Base-by-base conservation (phyloP, 2,888 invertebrate species). In the Dasysyrphus tricinctus region DNA sequence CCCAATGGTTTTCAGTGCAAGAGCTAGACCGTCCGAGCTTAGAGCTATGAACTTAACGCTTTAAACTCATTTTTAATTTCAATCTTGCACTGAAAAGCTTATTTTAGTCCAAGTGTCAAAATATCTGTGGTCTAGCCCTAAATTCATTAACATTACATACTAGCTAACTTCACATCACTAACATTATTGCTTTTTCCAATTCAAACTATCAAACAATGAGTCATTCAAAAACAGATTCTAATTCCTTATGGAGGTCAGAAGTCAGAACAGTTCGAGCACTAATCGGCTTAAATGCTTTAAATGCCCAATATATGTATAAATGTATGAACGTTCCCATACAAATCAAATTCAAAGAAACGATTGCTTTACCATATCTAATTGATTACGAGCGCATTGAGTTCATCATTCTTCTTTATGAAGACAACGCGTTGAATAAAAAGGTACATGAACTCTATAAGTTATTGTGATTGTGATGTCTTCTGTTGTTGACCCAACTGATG, bases 381-480 rank as follows among this genome's bases (percentile, higher is more conserved):
- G 67, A 74, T 59, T 74, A 19, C 29, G 39, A 51, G 47, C 59
- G 19, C 42, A 44, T 54, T 67, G 56, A 67, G 49, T 39, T 69
- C 49, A 67, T 67, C 59, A 74, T 49, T 59, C 44, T 12, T 19
- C 1, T 24, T 2, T 3, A 14, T 69, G 32, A 42, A 70, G 44
- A 39, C 59, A 44, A 29, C 14, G 2, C 14, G 6, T 69, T 37
- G 16, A 59, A 61, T 61, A 2, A 42, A n/a, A 69, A 69, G 54
- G 69, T 51, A 49, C 75, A 61, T 63, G 69, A 76, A 70, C 80
- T 70, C 61, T 54, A 7, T 24, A 24, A 0, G 5, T 59, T 11
- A 47, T 29, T 1, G 44, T 69, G 14, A 47, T 29, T 1, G 44
- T 69, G 14, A 54, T 70, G 61, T 70, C 69, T 47, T 61, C 44